Base-by-base conservation (phyloP, 2,888 invertebrate species). In the Stenotaenia linearis region DNA sequence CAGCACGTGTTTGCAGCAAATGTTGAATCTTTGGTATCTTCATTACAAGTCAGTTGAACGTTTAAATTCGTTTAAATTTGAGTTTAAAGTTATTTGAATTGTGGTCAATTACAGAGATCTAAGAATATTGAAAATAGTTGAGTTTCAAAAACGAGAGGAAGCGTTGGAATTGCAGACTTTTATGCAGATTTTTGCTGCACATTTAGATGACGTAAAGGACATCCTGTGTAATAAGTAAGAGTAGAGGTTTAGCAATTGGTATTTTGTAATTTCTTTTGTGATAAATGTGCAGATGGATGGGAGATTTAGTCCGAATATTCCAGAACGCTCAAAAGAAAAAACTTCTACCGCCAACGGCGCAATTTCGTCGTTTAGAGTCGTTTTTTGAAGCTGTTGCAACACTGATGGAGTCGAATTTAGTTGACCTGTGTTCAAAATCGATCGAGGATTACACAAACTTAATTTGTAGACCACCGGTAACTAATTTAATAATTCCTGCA, bases 351-450 rank as follows among this genome's bases (percentile, higher is more conserved):
- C 90, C 90, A 81, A 89, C 90, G 0, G 88, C 90, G 76, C 90
- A 92, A 82, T 89, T 89, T 21, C 89, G 88, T 15, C 89, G 90
- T 85, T 90, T 93, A 86, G 90, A 90, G 83, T 90, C 91, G 74
- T 96, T 96, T 86, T 96, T 93, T 85, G 92, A 95, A 85, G 93
- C 94, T 83, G 90, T 95, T 0, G 92, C 92, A 0, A 91, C 92
- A 32, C 88, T 96, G 56, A 97, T 97, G 97, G 93, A 95, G 0
- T 91, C 91, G 83, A 94, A 96, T 84, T 87, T 97, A 80, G 95
- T 96, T 85, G 90, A 91, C 25, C 86, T 96, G 37, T 93, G 94
- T 82, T 88, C 95, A 61, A 90, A 91, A 83, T 96, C 96, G 4
- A 89, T 96, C 84, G 88, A 90, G 77, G 92, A 93, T 82, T 96